Conservation (phyloP, 2,888 invertebrate species). For the Cremastinae sp. region DNA sequence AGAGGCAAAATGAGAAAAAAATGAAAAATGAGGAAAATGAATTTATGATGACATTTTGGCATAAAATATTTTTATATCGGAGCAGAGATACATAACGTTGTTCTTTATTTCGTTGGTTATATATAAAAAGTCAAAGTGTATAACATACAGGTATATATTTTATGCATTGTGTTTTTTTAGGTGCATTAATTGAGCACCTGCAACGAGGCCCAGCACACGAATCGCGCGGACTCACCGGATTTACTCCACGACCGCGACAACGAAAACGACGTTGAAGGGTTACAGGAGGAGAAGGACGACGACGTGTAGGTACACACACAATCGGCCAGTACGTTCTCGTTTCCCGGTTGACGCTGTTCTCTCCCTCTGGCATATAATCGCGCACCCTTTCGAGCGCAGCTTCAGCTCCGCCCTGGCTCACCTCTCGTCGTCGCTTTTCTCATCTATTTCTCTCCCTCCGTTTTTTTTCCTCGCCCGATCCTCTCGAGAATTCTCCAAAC, state of each 20-base stretch:
- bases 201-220: constrained; percentile 18
- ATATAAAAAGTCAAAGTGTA: neutral
- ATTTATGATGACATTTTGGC: too few relatives aligned
- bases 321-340: constrained; percentile 40
- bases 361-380: constrained; percentile 64
- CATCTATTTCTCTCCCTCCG: constrained; percentile 47
- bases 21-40: too few relatives aligned
- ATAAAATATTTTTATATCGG: too few relatives aligned
- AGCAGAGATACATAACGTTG: too few relatives aligned
- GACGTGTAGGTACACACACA: constrained; percentile 33
- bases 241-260: constrained; percentile 38
- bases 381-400: constrained; percentile 78
- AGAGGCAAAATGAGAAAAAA: too few relatives aligned
- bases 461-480: constrained; percentile 22
- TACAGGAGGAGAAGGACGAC: neutral
- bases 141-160: too few relatives aligned
- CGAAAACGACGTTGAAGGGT: neutral
- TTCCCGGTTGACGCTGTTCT: constrained; percentile 59
- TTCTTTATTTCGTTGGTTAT: too few relatives aligned
- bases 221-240: constrained; percentile 40
- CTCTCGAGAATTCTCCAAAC: neutral
- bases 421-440: constrained; percentile 34
- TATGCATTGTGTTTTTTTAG: constrained; percentile 8
- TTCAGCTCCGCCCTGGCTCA: constrained; percentile 76
- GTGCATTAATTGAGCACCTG: constrained; percentile 34